These are phyloP conservation scores for Thamnophis elegans DNA, from an alignment of 2,797 vertebrate genomes.

Conservation along the genomic window DNA sequence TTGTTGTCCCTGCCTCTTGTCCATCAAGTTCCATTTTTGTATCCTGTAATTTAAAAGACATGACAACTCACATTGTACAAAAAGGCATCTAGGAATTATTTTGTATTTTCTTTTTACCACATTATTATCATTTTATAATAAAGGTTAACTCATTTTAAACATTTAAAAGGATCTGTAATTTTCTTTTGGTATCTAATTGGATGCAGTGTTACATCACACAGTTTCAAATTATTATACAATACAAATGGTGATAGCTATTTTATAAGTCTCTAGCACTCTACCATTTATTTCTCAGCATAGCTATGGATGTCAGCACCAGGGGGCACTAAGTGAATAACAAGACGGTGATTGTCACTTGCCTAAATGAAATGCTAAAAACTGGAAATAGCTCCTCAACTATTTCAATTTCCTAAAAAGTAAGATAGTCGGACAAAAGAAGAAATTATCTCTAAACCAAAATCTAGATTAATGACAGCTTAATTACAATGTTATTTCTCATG, in stretches of 20 bases:
- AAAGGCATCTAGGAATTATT: rapidly evolving
- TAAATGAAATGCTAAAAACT: not conserved
- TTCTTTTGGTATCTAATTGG: rapidly evolving
- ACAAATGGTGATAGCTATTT: not conserved
- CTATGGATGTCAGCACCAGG: not conserved
- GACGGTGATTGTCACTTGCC: not conserved
- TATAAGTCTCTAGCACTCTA: not conserved
- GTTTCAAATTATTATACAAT: not conserved
- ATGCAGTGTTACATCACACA: not conserved
- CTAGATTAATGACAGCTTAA: not conserved
- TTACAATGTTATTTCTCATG: not conserved
- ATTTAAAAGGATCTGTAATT: rapidly evolving
- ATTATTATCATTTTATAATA: not conserved
- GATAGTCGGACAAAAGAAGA: not conserved
- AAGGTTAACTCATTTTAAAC: not conserved
- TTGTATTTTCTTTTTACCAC: not conserved
- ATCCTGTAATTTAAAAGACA: slow-evolving; percentile 59
- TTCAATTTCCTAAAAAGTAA: not conserved
- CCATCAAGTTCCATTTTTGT: slow-evolving; percentile 34
- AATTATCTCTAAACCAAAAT: not conserved
- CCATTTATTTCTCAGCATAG: not conserved
- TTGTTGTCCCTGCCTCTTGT: not conserved
- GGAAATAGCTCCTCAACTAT: not conserved
- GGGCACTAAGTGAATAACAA: not conserved
- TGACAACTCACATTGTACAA: not conserved